Percentiles rank a stretch among this genome's conserved stretches.
phyloP scores from a whole-genome alignment of 2,797 vertebrate species.

The Platyrinchus mystaceus region DNA sequence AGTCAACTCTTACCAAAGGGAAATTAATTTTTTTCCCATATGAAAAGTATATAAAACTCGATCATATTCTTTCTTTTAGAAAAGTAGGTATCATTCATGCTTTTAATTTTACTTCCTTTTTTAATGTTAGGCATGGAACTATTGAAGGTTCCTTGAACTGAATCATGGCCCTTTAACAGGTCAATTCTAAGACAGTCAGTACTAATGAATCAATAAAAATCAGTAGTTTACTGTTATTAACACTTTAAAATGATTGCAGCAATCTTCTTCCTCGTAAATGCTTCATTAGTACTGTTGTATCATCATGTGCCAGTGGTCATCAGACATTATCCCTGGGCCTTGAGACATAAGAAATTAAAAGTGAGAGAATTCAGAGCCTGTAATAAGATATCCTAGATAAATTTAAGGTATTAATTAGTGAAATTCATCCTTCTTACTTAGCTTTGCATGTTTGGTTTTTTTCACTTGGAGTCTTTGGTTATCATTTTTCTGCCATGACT shows the following conservation, averaged over 20 bases:
- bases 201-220: not conserved
- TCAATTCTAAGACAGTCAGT: not conserved
- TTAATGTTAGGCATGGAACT: not conserved
- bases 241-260: not conserved
- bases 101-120: not conserved
- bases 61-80: not conserved
- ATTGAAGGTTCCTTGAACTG: not conserved
- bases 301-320: not conserved
- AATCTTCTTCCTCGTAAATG: not conserved
- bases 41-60: not conserved
- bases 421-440: not conserved
- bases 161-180: not conserved
- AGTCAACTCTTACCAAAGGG: not conserved
- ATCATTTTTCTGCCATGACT: not conserved
- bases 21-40: not conserved
- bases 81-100: not conserved
- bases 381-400: not conserved
- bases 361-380: not conserved
- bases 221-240: not conserved
- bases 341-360: not conserved
- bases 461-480: not conserved
- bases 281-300: not conserved
- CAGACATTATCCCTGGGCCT: not conserved
- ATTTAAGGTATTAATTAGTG: not conserved
- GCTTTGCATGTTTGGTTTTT: accelerated